These are phyloP conservation scores for Eulimnadia texana DNA, from an alignment of 1,140 invertebrate species.

Conservation along the genomic window DNA sequence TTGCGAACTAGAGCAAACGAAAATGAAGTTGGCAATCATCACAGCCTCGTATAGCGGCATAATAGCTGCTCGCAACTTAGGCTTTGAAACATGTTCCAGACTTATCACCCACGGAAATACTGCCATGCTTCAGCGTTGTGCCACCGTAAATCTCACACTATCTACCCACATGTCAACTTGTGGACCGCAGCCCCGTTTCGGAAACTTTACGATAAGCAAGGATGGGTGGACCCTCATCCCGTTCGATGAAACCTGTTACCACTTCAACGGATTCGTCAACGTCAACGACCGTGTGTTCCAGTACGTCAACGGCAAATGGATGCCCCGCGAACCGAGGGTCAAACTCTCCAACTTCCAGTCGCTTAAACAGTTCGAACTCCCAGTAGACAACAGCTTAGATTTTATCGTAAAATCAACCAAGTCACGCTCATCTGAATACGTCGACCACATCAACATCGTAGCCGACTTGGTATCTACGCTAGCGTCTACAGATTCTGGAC, in stretches of 20 bases:
- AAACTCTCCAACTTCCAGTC: not conserved
- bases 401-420: not conserved
- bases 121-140: not conserved
- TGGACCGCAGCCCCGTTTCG: not conserved
- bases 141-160: not conserved
- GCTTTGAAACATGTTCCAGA: not conserved
- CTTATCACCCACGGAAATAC: not conserved
- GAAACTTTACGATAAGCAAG: not conserved
- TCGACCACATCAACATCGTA: not conserved
- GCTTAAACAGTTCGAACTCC: not conserved
- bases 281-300: not conserved
- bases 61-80: not conserved
- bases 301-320: not conserved
- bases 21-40: not conserved
- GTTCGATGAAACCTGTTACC: not conserved
- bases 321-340: not conserved
- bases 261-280: not conserved
- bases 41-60: not conserved
- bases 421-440: not conserved
- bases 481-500: not conserved
- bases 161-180: not conserved
- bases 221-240: not conserved
- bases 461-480: not conserved
- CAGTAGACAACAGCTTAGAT: not conserved
- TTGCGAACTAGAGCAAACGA: not conserved